These are phyloP conservation scores for Nibea albiflora DNA, from an alignment of 2,113 vertebrate genomes.

Conservation along the genomic window DNA sequence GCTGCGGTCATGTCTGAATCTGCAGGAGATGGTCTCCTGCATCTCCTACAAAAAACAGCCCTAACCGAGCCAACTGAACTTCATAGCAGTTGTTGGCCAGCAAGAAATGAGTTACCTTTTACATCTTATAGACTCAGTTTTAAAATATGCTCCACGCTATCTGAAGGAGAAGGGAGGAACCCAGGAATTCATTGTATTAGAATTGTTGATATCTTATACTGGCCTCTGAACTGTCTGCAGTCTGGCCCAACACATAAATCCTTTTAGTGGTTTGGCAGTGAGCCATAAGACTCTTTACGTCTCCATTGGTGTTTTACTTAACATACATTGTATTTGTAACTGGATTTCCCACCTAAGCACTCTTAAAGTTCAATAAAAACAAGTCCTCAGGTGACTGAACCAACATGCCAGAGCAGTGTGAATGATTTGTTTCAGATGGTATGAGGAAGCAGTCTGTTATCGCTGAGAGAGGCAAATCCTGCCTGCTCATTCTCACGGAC, in stretches of 20 bases:
- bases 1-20: slow-evolving; percentile 30
- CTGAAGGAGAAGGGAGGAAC: slow-evolving; percentile 31
- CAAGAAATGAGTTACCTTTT: too few relatives aligned
- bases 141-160: not conserved
- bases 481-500: slow-evolving; percentile 24
- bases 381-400: slow-evolving; percentile 8
- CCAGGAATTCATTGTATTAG: slow-evolving; percentile 58
- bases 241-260: slow-evolving; percentile 50
- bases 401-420: not conserved
- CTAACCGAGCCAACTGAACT: slow-evolving; percentile 2
- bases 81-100: not conserved
- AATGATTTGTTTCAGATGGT: slow-evolving; percentile 40
- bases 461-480: slow-evolving; percentile 11
- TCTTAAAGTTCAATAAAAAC: slow-evolving; percentile 9
- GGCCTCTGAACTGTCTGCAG: slow-evolving; percentile 33
- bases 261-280: slow-evolving; percentile 55
- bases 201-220: slow-evolving; percentile 37
- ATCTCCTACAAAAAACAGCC: not conserved
- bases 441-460: slow-evolving; percentile 56
- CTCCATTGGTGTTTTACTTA: slow-evolving; percentile 30
- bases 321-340: slow-evolving; percentile 27
- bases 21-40: slow-evolving; percentile 19
- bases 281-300: slow-evolving; percentile 39
- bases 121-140: not conserved
- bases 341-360: slow-evolving; percentile 17